A percentile compares a stretch with the other conserved stretches of the same genome.
phyloP scores from a whole-genome alignment of 2,113 vertebrate species.

The Rana temporaria region DNA sequence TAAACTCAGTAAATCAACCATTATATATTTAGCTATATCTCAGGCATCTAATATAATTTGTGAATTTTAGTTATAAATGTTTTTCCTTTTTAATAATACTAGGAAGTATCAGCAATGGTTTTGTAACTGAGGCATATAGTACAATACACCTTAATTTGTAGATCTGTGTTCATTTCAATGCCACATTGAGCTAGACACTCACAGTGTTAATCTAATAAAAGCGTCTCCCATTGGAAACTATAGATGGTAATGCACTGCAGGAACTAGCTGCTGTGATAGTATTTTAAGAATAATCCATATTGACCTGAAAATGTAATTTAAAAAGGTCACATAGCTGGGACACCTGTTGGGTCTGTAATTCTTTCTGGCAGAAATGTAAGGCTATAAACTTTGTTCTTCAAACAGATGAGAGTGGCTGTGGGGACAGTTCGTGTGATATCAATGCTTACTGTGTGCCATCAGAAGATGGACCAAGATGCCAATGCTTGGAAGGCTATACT shows the following conservation, averaged over 20 bases:
- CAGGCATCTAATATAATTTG: too few relatives aligned
- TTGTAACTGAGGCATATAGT: too few relatives aligned
- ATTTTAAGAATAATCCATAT: constrained; percentile 49
- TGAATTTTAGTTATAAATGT: too few relatives aligned
- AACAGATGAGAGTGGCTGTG: constrained; percentile 82
- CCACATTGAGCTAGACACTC: not conserved
- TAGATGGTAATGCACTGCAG: constrained; percentile 8
- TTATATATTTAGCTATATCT: too few relatives aligned
- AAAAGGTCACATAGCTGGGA: constrained; percentile 36
- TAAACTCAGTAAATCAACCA: too few relatives aligned
- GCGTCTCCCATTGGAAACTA: constrained; percentile 17
- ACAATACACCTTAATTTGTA: too few relatives aligned
- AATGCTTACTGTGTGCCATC: constrained; percentile 76
- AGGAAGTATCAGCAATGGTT: too few relatives aligned
- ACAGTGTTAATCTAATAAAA: constrained; percentile 19
- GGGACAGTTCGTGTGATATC: constrained; percentile 71
- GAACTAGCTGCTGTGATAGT: constrained; percentile 14
- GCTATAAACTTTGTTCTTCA: constrained; percentile 32
- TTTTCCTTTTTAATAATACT: too few relatives aligned
- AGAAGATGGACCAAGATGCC: constrained; percentile 73
- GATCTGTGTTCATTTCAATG: not conserved
- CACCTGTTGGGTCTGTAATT: constrained; percentile 35
- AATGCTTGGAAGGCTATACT: constrained; percentile 82
- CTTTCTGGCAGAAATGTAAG: constrained; percentile 42
- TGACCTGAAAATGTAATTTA: constrained; percentile 32